These are phyloP conservation scores for Corythornis cristatus DNA, from an alignment of 2,113 vertebrate species.

Conservation along the genomic window DNA sequence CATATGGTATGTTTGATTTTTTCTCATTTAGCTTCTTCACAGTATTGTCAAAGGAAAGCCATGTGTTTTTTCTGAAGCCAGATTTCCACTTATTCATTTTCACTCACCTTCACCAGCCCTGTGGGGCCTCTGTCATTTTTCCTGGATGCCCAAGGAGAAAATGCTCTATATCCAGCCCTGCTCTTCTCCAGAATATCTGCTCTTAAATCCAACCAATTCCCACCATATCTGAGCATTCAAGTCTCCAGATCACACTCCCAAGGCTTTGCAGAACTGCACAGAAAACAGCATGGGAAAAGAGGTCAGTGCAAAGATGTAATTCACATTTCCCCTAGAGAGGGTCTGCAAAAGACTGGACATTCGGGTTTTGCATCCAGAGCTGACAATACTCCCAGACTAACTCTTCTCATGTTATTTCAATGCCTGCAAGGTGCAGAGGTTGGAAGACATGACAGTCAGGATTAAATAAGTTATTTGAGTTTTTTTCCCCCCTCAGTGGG, in stretches of 20 bases:
- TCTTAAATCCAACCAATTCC: not conserved
- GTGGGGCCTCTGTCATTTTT: not conserved
- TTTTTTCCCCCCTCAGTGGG: too few species aligned
- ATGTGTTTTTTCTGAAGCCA: not conserved
- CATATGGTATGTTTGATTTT: not conserved
- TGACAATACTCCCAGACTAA: not conserved
- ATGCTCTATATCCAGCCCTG: fast-evolving
- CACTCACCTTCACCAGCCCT: not conserved
- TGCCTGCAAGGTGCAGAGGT: not conserved
- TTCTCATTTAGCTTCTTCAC: not conserved
- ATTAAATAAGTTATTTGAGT: not conserved
- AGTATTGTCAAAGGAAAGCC: not conserved
- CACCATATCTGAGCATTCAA: not conserved
- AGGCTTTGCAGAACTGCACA: not conserved
- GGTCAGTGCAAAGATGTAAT: not conserved
- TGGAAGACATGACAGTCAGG: not conserved
- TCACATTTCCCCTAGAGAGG: not conserved
- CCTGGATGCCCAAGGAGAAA: not conserved
- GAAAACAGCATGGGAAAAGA: not conserved
- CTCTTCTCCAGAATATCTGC: not conserved
- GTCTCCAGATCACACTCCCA: not conserved
- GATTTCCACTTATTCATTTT: not conserved
- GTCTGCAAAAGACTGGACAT: not conserved
- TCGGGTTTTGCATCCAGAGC: not conserved
- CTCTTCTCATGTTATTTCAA: not conserved